These are phyloP conservation scores for Astatotilapia flaviijosephi DNA, from an alignment of 2,113 vertebrate genomes.

Conservation along the genomic window DNA sequence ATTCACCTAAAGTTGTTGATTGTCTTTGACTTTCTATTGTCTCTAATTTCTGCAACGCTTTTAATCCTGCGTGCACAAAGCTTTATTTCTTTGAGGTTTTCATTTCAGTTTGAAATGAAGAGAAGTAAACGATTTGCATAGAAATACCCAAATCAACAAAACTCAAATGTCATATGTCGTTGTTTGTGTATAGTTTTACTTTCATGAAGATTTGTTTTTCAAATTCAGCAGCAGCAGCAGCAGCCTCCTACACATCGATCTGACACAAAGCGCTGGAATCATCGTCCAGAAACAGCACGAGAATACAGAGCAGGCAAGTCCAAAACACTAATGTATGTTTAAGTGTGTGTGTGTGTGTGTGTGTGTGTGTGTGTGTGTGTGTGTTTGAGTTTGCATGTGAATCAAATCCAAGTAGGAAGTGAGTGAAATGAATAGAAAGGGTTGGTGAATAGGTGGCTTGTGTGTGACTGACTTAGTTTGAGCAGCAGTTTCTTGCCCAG, in stretches of 20 bases:
- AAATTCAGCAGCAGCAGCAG: neutral
- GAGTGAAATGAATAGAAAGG: neutral
- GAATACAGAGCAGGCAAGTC: slow-evolving; percentile 4
- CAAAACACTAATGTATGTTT: neutral
- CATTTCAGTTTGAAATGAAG: neutral
- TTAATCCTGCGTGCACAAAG: neutral
- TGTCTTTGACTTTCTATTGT: neutral
- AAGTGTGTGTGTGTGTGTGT: neutral
- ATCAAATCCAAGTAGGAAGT: neutral
- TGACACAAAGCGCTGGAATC: neutral
- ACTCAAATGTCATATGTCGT: neutral
- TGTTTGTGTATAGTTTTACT: neutral
- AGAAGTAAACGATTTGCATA: neutral
- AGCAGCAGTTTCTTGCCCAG: slow-evolving; percentile 88
- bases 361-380: neutral
- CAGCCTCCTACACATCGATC: neutral
- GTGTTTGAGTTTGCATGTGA: slow-evolving; percentile 16
- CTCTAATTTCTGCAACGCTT: neutral
- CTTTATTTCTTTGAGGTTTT: neutral
- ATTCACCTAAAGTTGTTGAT: rapidly evolving
- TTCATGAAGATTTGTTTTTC: neutral
- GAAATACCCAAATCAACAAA: neutral
- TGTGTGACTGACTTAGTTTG: slow-evolving; percentile 83
- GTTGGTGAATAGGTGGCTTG: neutral
- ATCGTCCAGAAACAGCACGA: neutral